Base-by-base conservation (phyloP, 2,888 invertebrate genomes). In the Habroteleia sp. region DNA sequence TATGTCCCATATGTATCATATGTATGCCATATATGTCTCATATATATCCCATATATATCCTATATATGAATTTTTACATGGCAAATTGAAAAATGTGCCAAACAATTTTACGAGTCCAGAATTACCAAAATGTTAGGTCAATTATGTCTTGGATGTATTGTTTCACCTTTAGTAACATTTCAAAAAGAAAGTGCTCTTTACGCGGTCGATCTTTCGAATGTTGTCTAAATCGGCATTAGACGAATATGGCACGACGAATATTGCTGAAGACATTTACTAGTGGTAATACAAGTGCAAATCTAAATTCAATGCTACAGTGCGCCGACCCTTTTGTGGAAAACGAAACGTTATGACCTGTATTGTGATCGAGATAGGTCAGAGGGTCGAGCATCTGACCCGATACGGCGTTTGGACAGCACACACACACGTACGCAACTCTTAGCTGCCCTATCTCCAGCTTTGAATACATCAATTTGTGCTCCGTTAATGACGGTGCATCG, bases 381-480 rank as follows among this genome's bases (percentile, higher is more conserved):
- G 41, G 50, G 27, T 37, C 60, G 37, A 46, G 37, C 11, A 20
- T 46, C 3, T 44, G 46, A 60, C 37, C 37, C 25, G 20, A 27
- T 29, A 7, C 14, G 7, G 14, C 46, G 7, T 46, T 46, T 7
- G 8, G 25, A 27, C 42, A 7, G 20, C 3, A 11, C 20, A 6
- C 13, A 23, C 6, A 33, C 20, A 20, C 20, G 5, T 54, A 16
- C 7, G n/a, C 29, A 29, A 16, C 25, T 20, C 41, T 50, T 41
- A 27, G 41, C 14, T 23, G 11, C 14, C 39, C 25, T 31, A 8
- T 48, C 39, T 17, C 8, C 4, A 41, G 25, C 29, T 48, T 31
- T 63, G 42, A 63, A 50, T 63, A 17, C 63, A 42, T 48, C 62
- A 46, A 48, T 62, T 62, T 48, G 62, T 48, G 17, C 13, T 39